These are phyloP conservation scores for Meteorus sp. DNA, from an alignment of 1,140 invertebrate species.

Conservation along the genomic window DNA sequence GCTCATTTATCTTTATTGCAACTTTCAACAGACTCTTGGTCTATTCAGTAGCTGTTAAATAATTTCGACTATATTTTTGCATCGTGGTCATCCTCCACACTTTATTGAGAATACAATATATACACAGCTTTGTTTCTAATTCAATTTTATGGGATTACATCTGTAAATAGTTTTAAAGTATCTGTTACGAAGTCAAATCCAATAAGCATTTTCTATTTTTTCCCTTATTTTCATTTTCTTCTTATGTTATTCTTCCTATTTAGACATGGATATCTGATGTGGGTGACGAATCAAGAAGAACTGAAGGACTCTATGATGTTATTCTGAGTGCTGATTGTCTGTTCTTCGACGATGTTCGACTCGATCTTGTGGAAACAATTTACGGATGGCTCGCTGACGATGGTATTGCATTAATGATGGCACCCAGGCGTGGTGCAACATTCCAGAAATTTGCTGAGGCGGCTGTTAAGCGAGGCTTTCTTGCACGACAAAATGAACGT, in stretches of 20 bases:
- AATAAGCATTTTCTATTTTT: too few relatives aligned
- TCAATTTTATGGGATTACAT: too few relatives aligned
- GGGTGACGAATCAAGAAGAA: slow-evolving; percentile 35
- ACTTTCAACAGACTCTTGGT: not conserved
- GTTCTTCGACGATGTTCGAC: slow-evolving; percentile 79
- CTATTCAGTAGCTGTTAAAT: not conserved
- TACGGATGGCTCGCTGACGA: slow-evolving; percentile 66
- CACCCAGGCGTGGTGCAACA: slow-evolving; percentile 73
- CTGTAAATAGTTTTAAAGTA: too few relatives aligned
- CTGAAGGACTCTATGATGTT: slow-evolving; percentile 64
- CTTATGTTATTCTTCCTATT: slow-evolving; percentile 25
- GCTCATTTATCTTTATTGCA: not conserved
- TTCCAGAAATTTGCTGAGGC: slow-evolving; percentile 70
- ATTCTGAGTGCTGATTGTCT: slow-evolving; percentile 80
- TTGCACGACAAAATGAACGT: slow-evolving; percentile 60
- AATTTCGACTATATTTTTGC: too few relatives aligned
- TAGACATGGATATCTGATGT: slow-evolving; percentile 39
- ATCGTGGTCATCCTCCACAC: too few relatives aligned
- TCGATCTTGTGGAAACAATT: slow-evolving; percentile 72
- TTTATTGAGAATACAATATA: too few relatives aligned
- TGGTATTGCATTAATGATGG: slow-evolving; percentile 75
- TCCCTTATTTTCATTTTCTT: too few relatives aligned
- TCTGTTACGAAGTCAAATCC: too few relatives aligned
- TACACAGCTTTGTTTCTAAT: too few relatives aligned
- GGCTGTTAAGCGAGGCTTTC: slow-evolving; percentile 63